Percentiles rank a stretch among this genome's conserved stretches.
phyloP scores from a whole-genome alignment of 2,797 vertebrate species.

The Crocidura indochinensis region DNA sequence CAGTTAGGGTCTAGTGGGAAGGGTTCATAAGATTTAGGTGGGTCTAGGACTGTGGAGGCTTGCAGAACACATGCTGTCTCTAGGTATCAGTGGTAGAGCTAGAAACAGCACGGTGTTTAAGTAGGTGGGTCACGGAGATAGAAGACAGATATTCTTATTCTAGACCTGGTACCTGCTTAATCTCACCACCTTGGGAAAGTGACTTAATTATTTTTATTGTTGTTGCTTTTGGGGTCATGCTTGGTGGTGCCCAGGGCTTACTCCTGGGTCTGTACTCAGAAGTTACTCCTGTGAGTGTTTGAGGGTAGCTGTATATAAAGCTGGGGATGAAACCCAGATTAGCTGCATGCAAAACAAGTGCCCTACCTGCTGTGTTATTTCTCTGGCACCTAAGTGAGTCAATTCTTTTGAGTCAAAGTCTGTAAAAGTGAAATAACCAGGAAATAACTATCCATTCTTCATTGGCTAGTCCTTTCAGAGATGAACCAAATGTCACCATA shows the following conservation, averaged over 20 bases:
- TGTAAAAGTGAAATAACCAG: neutral
- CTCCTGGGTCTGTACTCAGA: too few relatives aligned
- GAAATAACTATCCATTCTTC: neutral
- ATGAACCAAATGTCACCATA: neutral
- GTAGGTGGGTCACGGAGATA: neutral
- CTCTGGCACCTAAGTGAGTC: neutral
- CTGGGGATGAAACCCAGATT: too few relatives aligned
- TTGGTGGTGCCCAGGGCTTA: too few relatives aligned
- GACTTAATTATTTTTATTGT: neutral
- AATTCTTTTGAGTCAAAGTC: neutral
- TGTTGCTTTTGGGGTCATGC: too few relatives aligned
- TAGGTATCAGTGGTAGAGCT: neutral
- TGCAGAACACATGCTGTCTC: neutral
- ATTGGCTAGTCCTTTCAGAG: neutral
- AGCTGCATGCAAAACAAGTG: too few relatives aligned
- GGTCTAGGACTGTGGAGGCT: neutral
- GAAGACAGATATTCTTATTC: neutral
- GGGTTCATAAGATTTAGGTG: neutral
- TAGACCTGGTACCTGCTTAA: neutral
- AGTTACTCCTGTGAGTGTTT: too few relatives aligned
- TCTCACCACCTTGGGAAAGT: neutral
- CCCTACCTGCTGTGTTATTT: too few relatives aligned
- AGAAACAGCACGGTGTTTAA: neutral
- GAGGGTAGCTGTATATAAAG: too few relatives aligned
- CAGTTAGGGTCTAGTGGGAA: neutral